phyloP scores from a whole-genome alignment of 1,140 invertebrate genomes.

The Drosophila tsacasi region DNA sequence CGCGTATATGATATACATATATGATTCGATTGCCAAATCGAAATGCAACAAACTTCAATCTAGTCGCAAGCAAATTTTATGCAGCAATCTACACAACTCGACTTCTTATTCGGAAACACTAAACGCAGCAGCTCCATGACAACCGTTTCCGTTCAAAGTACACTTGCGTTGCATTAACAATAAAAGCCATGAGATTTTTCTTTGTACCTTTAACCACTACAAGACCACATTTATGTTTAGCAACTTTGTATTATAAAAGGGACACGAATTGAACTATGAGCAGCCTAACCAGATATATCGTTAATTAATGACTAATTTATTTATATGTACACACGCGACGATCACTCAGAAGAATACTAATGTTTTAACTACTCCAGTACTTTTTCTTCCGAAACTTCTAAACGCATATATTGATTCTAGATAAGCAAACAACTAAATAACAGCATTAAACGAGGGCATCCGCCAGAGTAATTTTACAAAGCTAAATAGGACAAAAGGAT shows the following conservation, averaged over 20 bases:
- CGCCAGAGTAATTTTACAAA: constrained; percentile 41
- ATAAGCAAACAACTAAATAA: constrained; percentile 21
- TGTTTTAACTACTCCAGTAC: constrained; percentile 60
- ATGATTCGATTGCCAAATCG: constrained; percentile 60
- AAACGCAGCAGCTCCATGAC: constrained; percentile 35
- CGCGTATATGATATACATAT: constrained; percentile 61
- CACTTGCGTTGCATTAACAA: constrained; percentile 26
- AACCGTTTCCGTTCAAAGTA: constrained; percentile 12
- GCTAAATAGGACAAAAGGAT: constrained; percentile 24
- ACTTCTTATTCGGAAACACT: constrained; percentile 51
- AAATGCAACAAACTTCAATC: constrained; percentile 68
- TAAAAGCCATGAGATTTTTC: constrained; percentile 70
- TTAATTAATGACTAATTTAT: constrained; percentile 80
- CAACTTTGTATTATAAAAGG: constrained; percentile 49
- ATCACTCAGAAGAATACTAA: constrained; percentile 35
- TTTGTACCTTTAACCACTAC: constrained; percentile 67
- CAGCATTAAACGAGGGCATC: constrained; percentile 45
- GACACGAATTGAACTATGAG: constrained; percentile 64
- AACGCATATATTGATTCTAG: constrained; percentile 45
- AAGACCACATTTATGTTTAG: constrained; percentile 47
- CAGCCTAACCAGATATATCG: constrained; percentile 60
- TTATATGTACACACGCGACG: constrained; percentile 35
- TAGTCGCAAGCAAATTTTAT: constrained; percentile 76
- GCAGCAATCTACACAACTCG: constrained; percentile 69
- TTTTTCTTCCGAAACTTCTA: constrained; percentile 59